These are phyloP conservation scores for Cloeon dipterum DNA, from an alignment of 2,888 invertebrate genomes.

Conservation along the genomic window DNA sequence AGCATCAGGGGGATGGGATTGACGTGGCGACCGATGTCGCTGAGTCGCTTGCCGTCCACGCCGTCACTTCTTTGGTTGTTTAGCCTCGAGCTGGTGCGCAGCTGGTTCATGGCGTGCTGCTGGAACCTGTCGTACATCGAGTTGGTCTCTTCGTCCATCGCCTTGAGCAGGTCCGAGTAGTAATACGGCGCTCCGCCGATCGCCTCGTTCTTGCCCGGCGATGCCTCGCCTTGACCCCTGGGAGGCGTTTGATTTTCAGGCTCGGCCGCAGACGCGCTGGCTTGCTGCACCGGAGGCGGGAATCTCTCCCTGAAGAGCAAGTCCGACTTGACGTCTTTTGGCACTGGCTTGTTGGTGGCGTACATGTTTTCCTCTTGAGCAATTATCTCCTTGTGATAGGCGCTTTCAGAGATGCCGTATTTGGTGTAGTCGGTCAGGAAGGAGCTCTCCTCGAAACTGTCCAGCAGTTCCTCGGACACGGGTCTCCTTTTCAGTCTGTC, in stretches of 20 bases:
- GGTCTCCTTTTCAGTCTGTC: conserved; percentile 44
- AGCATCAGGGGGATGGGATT: no score
- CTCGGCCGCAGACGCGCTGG: not conserved
- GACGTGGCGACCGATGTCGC: conserved; percentile 46
- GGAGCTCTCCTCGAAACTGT: conserved; percentile 40
- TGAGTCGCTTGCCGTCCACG: conserved; percentile 16
- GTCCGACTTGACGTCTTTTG: not conserved
- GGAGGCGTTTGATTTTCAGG: not conserved
- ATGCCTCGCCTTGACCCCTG: not conserved
- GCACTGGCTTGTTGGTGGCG: not conserved
- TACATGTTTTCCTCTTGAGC: not conserved
- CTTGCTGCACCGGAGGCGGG: not conserved
- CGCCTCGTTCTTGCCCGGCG: not conserved
- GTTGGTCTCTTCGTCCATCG: conserved; percentile 8
- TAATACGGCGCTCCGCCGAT: conserved; percentile 54
- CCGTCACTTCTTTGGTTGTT: conserved; percentile 48
- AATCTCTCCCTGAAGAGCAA: not conserved
- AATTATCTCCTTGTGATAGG: not conserved
- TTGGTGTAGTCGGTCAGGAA: conserved; percentile 14
- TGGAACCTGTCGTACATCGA: conserved; percentile 1
- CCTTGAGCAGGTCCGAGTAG: conserved; percentile 44
- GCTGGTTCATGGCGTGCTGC: not conserved
- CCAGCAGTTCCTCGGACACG: conserved; percentile 38
- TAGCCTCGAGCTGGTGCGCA: conserved; percentile 15
- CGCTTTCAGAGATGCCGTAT: not conserved